Evolutionary conservation across 1,140 invertebrate genomes (phyloP).

Genomic region (Drosophila simulans): DNA sequence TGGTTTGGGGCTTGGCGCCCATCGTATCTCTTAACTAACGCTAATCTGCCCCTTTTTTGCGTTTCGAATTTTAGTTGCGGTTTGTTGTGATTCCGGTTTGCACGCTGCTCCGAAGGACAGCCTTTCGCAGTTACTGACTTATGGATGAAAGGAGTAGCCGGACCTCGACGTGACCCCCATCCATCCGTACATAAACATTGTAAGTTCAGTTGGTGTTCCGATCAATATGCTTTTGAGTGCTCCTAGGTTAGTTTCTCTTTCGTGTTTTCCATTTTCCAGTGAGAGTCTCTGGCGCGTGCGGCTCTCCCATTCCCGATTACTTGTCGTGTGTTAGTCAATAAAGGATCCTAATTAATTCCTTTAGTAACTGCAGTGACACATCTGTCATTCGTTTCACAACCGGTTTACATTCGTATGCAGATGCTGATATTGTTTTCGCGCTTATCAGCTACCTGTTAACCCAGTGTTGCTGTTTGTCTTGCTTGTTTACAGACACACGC

Average conservation of each 20-base stretch:
- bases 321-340: not conserved
- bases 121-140: not conserved
- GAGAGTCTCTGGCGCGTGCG: conserved; percentile 17
- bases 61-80: conserved; percentile 35
- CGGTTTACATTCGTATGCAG: conserved; percentile 14
- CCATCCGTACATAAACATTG: not conserved
- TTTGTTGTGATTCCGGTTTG: conserved; percentile 39
- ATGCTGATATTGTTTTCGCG: conserved; percentile 1
- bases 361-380: conserved; percentile 8
- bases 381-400: conserved; percentile 11
- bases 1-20: not conserved
- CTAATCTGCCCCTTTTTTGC: conserved; percentile 4
- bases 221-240: not conserved
- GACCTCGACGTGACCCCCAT: not conserved
- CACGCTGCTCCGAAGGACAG: not conserved
- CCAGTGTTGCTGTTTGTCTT: conserved; percentile 4
- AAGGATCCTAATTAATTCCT: conserved; percentile 6
- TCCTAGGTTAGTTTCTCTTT: conserved; percentile 11
- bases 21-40: not conserved
- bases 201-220: conserved; percentile 5
- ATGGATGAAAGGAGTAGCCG: not conserved
- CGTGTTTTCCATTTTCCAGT: conserved; percentile 40
- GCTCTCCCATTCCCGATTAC: conserved; percentile 10
- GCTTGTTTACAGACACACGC: conserved; percentile 29
- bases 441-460: conserved; percentile 37